Evolutionary conservation across 2,888 invertebrate species (phyloP), one percentile per base, ranked within the genome.

Genomic region (Diogma glabrata): DNA sequence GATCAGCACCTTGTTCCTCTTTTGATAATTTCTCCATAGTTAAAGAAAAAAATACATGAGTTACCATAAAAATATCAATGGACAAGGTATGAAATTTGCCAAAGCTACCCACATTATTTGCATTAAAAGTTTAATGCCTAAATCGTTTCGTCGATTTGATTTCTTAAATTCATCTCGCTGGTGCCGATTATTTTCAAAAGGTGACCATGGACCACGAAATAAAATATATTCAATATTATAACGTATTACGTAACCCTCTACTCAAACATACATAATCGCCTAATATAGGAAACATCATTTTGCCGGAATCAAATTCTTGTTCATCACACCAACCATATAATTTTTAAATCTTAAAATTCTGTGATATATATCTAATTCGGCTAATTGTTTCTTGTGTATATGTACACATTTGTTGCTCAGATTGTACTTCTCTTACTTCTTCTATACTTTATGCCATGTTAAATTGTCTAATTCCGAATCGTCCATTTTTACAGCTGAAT

Each of bases 321-420:
- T 99, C 55, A 96, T 86, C 85, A 99, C 86, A 38, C 97, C 96
- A 43, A 99, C 88, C 77, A 94, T 81, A 69, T 97, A 99, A 72
- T 99, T 99, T 69, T 92, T 89, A 69, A 87, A 90, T 73, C 92
- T 78, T 63, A 99, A 79, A 69, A 99, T 97, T 63, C 99, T 78
- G 72, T 99, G 96, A 68, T 97, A 96, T 65, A 99, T 95, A 71
- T 93, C 93, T 65, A 97, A 73, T 70, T 96, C 93, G 14, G 92
- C 89, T 56, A 99, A 80, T 64, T 94, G 90, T 61, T 84, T 82
- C 66, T 95, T 96, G 65, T 97, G 95, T 59, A 99, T 92, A n/a
- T n/a, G n/a, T n/a, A 67, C 96, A 96, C 87, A 99, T 92, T 64
- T 95, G 92, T 60, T 94, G 88, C 62, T 93, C 92, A 22, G 85